These are phyloP conservation scores for Tenthredo amoena DNA, from an alignment of 2,888 invertebrate species.

Conservation along the genomic window DNA sequence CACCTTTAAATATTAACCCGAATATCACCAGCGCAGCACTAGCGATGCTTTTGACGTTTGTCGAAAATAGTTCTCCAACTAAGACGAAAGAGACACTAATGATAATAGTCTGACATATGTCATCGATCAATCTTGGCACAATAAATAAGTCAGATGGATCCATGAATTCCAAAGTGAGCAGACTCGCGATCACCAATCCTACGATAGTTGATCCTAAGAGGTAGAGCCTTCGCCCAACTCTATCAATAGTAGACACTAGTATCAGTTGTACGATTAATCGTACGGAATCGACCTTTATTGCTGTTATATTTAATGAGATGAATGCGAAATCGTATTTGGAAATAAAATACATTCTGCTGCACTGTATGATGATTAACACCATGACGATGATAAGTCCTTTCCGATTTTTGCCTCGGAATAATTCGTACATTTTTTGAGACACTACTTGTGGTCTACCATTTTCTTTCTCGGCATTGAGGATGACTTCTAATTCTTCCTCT, in stretches of 20 bases:
- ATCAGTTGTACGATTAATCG: not conserved
- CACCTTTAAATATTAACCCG: not conserved
- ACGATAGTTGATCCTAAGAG: not conserved
- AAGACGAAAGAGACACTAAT: not conserved
- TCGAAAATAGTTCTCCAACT: not conserved
- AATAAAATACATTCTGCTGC: not conserved
- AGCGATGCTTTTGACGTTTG: conserved; percentile 2
- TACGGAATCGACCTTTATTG: not conserved
- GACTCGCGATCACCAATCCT: not conserved
- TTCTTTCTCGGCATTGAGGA: not conserved
- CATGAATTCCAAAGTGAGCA: not conserved
- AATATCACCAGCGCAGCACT: not conserved
- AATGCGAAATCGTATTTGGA: not conserved
- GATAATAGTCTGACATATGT: not conserved
- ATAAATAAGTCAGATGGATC: not conserved
- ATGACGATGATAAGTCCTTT: conserved; percentile 12
- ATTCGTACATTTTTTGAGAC: not conserved
- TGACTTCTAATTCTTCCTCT: not conserved
- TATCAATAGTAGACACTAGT: not conserved
- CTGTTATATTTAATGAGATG: not conserved
- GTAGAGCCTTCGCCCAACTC: not conserved
- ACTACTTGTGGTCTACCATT: not conserved
- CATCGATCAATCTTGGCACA: not conserved
- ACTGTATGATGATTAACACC: not conserved
- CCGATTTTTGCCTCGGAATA: conserved; percentile 8